Evolutionary conservation across 2,797 vertebrate species (phyloP).

Genomic region (Rhinogobio ventralis): DNA sequence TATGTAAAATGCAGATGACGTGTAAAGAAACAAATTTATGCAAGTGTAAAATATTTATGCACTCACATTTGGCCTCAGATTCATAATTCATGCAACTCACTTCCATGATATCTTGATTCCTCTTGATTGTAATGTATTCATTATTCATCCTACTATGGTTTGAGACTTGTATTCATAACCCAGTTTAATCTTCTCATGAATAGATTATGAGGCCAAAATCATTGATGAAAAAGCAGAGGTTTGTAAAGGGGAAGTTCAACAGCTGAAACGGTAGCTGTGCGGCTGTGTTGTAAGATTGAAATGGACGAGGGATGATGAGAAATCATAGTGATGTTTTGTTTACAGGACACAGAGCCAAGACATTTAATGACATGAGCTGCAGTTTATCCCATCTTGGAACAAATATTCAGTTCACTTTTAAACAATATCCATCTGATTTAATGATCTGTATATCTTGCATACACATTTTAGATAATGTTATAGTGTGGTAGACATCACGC

Average conservation of each 20-base stretch:
- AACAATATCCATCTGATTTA: constrained; percentile 38
- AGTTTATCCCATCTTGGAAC: constrained; percentile 1
- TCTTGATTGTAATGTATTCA: constrained; percentile 26
- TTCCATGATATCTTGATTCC: constrained; percentile 51
- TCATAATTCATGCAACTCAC: constrained; percentile 59
- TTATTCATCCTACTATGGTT: neutral
- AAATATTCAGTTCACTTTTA: constrained; percentile 31
- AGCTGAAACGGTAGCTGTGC: neutral
- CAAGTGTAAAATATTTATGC: constrained; percentile 68
- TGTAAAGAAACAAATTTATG: constrained; percentile 17
- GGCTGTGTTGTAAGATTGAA: neutral
- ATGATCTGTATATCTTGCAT: neutral
- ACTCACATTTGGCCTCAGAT: constrained; percentile 40
- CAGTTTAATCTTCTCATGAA: constrained; percentile 28
- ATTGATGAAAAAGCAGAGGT: constrained; percentile 26
- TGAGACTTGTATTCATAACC: constrained; percentile 15
- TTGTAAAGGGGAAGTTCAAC: neutral
- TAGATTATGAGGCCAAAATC: constrained; percentile 13
- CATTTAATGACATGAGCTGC: constrained; percentile 16
- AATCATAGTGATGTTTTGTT: constrained; percentile 29
- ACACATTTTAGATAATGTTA: constrained; percentile 14
- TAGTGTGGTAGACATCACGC: neutral
- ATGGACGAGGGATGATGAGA: neutral
- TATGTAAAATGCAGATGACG: neutral
- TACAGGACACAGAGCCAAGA: neutral